Evolutionary conservation across 2,888 invertebrate species (phyloP).

Genomic region (Sphinx pinastri): DNA sequence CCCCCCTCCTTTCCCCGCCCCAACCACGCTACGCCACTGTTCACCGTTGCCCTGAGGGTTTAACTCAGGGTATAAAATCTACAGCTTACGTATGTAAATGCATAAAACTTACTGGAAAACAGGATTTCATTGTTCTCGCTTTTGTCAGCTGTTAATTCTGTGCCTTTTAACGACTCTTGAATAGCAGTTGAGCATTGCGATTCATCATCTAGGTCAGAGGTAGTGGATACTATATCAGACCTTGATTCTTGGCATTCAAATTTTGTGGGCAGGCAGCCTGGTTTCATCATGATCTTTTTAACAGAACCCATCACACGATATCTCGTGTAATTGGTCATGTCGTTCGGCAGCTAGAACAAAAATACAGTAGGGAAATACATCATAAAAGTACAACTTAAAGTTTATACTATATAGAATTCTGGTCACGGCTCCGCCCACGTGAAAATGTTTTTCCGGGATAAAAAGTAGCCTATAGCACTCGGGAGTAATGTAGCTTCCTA

Average conservation of each 20-base stretch:
- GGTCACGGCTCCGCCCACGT: too few species aligned
- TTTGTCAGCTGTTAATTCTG: neutral
- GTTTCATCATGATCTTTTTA: constrained; percentile 17
- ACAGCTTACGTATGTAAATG: neutral
- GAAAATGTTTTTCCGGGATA: too few species aligned
- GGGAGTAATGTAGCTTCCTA: too few species aligned
- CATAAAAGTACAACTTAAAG: neutral
- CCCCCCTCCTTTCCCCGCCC: too few species aligned
- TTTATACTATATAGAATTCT: too few species aligned
- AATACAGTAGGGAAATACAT: neutral
- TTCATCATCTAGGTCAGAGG: too few species aligned
- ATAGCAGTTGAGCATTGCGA: neutral
- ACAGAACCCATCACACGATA: constrained; percentile 23
- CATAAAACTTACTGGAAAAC: neutral
- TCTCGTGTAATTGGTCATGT: constrained; percentile 18
- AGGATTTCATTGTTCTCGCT: neutral
- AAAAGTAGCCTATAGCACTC: too few species aligned
- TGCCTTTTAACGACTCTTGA: neutral
- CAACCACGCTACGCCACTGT: too few species aligned
- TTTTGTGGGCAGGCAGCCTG: constrained; percentile 8
- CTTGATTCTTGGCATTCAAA: neutral
- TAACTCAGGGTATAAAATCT: too few species aligned
- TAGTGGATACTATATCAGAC: too few species aligned
- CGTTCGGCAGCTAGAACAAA: constrained; percentile 12
- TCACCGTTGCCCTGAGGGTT: too few species aligned